Percentiles rank a stretch among this genome's conserved stretches.
phyloP scores from a whole-genome alignment of 2,797 vertebrate species.

The Dendrocincla tyrannina region DNA sequence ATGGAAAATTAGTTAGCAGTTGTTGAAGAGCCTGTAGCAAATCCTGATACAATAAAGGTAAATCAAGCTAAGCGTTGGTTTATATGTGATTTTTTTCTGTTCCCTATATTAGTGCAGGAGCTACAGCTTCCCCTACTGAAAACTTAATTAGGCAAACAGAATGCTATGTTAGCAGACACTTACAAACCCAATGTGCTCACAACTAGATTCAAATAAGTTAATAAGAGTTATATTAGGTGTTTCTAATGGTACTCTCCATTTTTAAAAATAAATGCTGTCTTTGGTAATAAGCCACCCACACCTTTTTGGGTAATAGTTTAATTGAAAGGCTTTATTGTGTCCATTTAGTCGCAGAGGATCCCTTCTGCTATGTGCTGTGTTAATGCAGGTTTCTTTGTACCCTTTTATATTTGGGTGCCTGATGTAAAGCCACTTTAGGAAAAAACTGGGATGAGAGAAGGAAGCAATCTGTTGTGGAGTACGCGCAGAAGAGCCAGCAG shows the following conservation, averaged over 20 bases:
- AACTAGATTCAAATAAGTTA: conserved; percentile 51
- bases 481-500: conserved; percentile 13
- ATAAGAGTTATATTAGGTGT: conserved; percentile 63
- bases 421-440: not conserved
- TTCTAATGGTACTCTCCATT: conserved; percentile 52
- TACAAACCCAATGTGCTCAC: conserved; percentile 29
- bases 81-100: conserved; percentile 17
- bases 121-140: conserved; percentile 50
- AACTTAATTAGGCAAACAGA: conserved; percentile 68
- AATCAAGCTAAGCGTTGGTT: conserved; percentile 53
- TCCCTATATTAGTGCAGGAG: conserved; percentile 31
- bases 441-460: conserved; percentile 63
- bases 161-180: conserved; percentile 63
- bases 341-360: conserved; percentile 12
- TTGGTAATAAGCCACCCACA: conserved; percentile 31
- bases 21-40: conserved; percentile 36
- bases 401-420: not conserved
- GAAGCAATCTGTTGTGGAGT: conserved; percentile 63
- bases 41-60: conserved; percentile 53
- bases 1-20: conserved; percentile 47
- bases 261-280: conserved; percentile 19
- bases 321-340: conserved; percentile 25
- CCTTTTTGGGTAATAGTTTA: conserved; percentile 40
- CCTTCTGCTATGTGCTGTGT: not conserved
- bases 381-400: not conserved